These are phyloP conservation scores for Bubo blakistoni DNA, from an alignment of 2,113 vertebrate species.

Conservation along the genomic window DNA sequence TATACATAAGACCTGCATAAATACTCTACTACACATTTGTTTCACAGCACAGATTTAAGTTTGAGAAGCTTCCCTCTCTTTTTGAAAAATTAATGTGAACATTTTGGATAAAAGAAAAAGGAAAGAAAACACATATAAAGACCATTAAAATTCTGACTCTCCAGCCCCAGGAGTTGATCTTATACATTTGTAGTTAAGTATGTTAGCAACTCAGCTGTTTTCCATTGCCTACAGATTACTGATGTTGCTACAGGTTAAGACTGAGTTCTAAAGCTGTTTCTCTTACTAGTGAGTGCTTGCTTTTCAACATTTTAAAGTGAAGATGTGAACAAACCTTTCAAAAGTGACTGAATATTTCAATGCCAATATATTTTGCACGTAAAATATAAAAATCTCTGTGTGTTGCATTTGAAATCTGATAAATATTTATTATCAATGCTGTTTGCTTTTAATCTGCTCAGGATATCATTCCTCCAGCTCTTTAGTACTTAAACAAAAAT, in stretches of 20 bases:
- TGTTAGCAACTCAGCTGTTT: background rate
- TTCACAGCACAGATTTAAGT: background rate
- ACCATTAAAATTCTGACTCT: background rate
- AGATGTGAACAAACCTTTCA: slow-evolving; percentile 65
- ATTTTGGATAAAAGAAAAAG: background rate
- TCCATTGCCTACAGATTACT: background rate
- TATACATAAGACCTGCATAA: background rate
- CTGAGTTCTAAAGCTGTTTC: slow-evolving; percentile 14
- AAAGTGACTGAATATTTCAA: slow-evolving; percentile 69
- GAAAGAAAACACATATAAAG: background rate
- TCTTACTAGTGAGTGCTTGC: slow-evolving; percentile 1
- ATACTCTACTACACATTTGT: background rate
- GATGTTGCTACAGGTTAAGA: background rate
- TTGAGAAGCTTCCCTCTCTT: background rate
- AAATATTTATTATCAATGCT: slow-evolving; percentile 84
- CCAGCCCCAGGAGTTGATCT: background rate
- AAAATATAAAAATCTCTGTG: slow-evolving; percentile 71
- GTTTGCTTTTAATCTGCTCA: slow-evolving; percentile 83
- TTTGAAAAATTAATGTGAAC: background rate
- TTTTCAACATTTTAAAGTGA: slow-evolving; percentile 59
- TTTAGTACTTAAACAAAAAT: slow-evolving; percentile 83
- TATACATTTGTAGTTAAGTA: background rate
- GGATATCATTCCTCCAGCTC: slow-evolving; percentile 77
- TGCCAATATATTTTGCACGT: slow-evolving; percentile 69
- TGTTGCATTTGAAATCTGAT: slow-evolving; percentile 79